These are phyloP conservation scores for Choristoneura fumiferana DNA, from an alignment of 1,140 invertebrate species.

Conservation along the genomic window DNA sequence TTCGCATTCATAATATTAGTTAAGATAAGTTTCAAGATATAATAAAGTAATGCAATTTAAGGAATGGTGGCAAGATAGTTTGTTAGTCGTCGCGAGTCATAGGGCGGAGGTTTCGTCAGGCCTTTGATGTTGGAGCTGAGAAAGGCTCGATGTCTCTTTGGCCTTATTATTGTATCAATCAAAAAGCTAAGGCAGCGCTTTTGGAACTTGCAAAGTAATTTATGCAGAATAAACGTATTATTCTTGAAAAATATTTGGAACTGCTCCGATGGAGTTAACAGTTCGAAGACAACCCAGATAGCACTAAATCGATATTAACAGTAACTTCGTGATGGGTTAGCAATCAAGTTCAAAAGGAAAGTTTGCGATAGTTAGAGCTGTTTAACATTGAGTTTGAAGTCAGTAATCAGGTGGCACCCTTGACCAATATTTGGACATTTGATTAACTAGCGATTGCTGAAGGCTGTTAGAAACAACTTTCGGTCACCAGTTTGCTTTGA, in stretches of 20 bases:
- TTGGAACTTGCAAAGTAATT: too few relatives aligned
- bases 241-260: too few relatives aligned
- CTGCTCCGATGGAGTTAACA: too few relatives aligned
- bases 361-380: constrained; percentile 8
- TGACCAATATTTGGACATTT: constrained; percentile 32
- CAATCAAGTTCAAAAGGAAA: constrained; percentile 6
- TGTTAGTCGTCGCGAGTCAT: background rate
- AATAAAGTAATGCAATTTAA: too few relatives aligned
- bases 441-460: constrained; percentile 29
- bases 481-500: constrained; percentile 31
- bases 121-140: constrained; percentile 5
- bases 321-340: background rate
- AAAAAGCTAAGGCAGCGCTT: too few relatives aligned
- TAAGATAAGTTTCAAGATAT: too few relatives aligned
- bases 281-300: too few relatives aligned
- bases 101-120: background rate
- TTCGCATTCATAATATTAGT: too few relatives aligned
- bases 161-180: background rate
- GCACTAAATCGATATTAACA: too few relatives aligned
- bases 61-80: constrained; percentile 3
- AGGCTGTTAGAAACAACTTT: constrained; percentile 31
- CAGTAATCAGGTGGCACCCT: constrained; percentile 9
- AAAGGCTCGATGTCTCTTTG: background rate
- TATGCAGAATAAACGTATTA: too few relatives aligned
- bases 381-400: constrained; percentile 14